A percentile compares a stretch with the other conserved stretches of the same genome.
phyloP scores from a whole-genome alignment of 2,113 vertebrate species.

The Bujurquina vittata region DNA sequence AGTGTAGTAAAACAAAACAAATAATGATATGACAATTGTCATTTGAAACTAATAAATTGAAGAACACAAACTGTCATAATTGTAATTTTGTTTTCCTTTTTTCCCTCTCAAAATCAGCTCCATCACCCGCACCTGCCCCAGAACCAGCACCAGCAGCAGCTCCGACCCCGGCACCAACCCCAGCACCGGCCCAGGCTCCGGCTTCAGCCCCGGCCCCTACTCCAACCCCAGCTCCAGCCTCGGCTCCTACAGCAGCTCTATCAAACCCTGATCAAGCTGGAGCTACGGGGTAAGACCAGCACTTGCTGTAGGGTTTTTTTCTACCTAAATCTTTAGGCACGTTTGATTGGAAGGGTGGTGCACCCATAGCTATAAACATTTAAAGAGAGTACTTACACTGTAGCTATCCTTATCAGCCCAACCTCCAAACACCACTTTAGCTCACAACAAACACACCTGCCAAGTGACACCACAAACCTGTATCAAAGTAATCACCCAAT shows the following conservation, averaged over 20 bases:
- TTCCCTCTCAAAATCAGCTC: background rate
- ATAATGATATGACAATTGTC: background rate
- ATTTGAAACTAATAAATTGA: background rate
- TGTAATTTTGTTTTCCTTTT: too few species aligned
- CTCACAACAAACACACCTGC: conserved; percentile 20
- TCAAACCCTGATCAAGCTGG: conserved; percentile 34
- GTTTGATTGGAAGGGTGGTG: background rate
- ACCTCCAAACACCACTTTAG: background rate
- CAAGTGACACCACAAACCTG: conserved; percentile 26
- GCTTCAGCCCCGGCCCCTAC: background rate
- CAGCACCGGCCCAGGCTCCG: rapidly evolving
- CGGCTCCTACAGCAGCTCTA: background rate
- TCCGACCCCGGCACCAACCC: rapidly evolving
- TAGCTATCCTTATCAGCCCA: background rate
- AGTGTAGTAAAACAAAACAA: background rate
- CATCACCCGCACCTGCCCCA: background rate
- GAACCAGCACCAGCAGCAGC: background rate
- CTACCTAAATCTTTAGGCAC: background rate
- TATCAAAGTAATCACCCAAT: conserved; percentile 62
- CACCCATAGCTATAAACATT: background rate
- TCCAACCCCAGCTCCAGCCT: rapidly evolving
- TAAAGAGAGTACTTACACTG: background rate
- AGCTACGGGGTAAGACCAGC: conserved; percentile 55
- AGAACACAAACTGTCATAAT: background rate
- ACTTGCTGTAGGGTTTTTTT: background rate